Evolutionary conservation across 2,888 invertebrate species (phyloP), one percentile per base, ranked within the genome.

Genomic region (Synergus laeviventris): DNA sequence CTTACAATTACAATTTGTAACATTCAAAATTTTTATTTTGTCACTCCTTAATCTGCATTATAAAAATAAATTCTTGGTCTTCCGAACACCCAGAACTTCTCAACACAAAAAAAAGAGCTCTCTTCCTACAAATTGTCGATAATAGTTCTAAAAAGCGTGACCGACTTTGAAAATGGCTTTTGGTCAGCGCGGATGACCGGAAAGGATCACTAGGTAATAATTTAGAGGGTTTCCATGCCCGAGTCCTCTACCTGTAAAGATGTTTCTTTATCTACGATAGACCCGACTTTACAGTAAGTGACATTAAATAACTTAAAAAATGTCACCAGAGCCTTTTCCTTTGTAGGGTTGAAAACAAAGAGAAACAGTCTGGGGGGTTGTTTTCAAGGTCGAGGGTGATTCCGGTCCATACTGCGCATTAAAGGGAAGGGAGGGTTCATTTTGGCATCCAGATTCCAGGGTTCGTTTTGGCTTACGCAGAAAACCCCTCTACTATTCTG

Each of bases 401-500:
- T n/a, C 8, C 38, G 38, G 39, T 18, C 11, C 12, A 45, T 66
- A 16, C n/a, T 70, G 49, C 9, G 49, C 31, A 70, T 42, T 49
- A 70, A 16, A 49, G 49, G 5, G 7, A 4, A 16, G 31, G 16
- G 45, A n/a, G 70, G n/a, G 24, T 56, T 49, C n/a, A 70, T 70
- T 70, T 70, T 49, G 70, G 12, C 11, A 70, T 70, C 49, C 9
- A 49, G 70, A 31, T 49, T 70, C 49, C 9, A 49, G 70, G 49
- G 70, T 18, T 56, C 14, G 21, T 56, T 56, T 56, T 21, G 56
- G 3, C 24, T 70, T 31, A 70, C 31, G 45, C n/a, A 36, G 49
- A 49, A 70, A 49, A n/a, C 64, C 62, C 73, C 80, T 76, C 79
- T 79, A 76, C 79, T 77, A 74, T 70, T 74, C 38, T 39, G 76